A percentile compares a stretch with the other conserved stretches of the same genome.
These are phyloP conservation scores for Cyrtonyx montezumae DNA, from an alignment of 2,113 vertebrate species.

Conservation along the genomic window DNA sequence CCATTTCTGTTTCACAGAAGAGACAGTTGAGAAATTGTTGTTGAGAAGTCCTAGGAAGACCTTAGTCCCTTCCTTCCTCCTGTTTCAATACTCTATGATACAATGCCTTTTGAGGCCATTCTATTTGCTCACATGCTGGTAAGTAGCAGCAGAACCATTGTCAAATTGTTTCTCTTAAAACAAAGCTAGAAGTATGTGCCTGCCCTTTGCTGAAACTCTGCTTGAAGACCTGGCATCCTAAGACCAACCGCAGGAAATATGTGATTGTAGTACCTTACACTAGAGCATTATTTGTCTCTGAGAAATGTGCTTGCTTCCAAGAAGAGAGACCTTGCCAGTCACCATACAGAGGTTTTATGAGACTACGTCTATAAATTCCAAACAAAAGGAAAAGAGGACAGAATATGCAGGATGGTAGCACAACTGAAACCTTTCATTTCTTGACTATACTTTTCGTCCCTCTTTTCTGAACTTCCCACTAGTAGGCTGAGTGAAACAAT, in stretches of 20 bases:
- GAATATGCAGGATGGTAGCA: neutral
- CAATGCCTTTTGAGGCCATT: neutral
- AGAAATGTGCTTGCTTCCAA: neutral
- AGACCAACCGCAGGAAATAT: neutral
- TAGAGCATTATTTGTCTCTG: neutral
- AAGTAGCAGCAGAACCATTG: accelerated
- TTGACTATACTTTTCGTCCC: neutral
- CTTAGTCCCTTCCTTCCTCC: neutral
- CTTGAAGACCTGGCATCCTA: neutral
- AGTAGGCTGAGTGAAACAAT: neutral
- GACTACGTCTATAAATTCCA: neutral
- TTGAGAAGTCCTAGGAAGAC: neutral
- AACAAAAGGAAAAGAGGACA: neutral
- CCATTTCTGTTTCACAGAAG: neutral
- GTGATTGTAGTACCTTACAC: neutral
- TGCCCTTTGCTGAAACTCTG: neutral
- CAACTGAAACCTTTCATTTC: neutral
- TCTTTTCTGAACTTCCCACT: neutral
- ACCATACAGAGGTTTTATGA: neutral
- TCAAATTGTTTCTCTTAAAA: neutral
- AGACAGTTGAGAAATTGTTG: neutral
- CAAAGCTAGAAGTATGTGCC: neutral
- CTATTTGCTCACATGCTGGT: neutral
- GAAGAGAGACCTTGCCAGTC: neutral
- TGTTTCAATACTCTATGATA: neutral